These are phyloP conservation scores for Calyptommatus sinebrachiatus DNA, from an alignment of 2,113 vertebrate species.

Conservation along the genomic window DNA sequence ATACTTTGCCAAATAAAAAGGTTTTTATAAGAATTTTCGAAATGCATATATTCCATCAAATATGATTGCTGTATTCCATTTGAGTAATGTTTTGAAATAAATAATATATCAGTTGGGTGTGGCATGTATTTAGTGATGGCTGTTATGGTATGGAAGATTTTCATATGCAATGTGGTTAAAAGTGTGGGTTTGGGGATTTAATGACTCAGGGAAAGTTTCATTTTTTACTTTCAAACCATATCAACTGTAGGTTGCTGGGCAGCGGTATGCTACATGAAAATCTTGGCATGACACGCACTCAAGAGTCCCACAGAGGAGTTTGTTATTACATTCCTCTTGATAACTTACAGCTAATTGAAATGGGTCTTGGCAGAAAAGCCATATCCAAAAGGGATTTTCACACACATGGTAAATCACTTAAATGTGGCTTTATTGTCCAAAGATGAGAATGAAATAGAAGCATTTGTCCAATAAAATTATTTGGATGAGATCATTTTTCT, in stretches of 20 bases:
- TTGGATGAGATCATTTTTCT: not conserved
- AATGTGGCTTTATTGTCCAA: slow-evolving; percentile 28
- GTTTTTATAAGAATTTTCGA: not conserved
- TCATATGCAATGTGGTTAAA: not conserved
- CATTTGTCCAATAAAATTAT: slow-evolving; percentile 47
- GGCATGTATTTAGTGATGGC: not conserved
- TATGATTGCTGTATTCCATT: not conserved
- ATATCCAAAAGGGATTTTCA: slow-evolving; percentile 21
- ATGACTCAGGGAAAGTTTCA: not conserved
- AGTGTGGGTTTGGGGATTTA: not conserved
- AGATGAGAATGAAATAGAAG: slow-evolving; percentile 48
- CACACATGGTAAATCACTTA: slow-evolving; percentile 38
- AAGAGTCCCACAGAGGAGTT: slow-evolving; percentile 3
- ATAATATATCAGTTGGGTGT: not conserved
- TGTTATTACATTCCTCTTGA: slow-evolving; percentile 35
- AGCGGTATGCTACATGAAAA: slow-evolving; percentile 4
- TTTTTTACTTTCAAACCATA: not conserved
- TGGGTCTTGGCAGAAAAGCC: slow-evolving; percentile 39
- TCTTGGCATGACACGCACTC: slow-evolving; percentile 5
- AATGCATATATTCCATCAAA: not conserved
- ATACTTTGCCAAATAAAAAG: not conserved
- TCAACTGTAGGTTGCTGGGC: not conserved
- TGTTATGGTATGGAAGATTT: too few species aligned
- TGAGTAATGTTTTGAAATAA: not conserved
- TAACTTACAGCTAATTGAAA: slow-evolving; percentile 47